phyloP scores from a whole-genome alignment of 1,140 invertebrate species.

The Lethrus apterus region DNA sequence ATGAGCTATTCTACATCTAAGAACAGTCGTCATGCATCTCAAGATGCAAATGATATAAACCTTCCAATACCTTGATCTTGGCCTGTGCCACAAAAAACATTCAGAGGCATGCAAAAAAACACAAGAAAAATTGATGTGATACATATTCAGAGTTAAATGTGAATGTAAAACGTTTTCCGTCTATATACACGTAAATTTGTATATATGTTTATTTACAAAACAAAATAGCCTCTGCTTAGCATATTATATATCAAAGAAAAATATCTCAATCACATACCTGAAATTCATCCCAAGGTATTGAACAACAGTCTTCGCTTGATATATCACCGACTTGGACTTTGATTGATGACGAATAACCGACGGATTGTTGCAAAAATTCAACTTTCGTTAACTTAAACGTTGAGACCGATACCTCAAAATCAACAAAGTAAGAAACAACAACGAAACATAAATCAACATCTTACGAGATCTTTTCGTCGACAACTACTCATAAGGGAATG shows the following conservation, averaged over 20 bases:
- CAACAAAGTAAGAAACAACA: slow-evolving; percentile 6
- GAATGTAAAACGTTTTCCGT: no score
- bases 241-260: not conserved
- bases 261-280: slow-evolving; percentile 55
- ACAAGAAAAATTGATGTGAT: slow-evolving; percentile 34
- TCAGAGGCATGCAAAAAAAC: slow-evolving; percentile 56
- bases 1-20: no score
- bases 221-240: not conserved
- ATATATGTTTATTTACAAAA: slow-evolving; percentile 1
- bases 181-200: no score
- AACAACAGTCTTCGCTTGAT: slow-evolving; percentile 69
- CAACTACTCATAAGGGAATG: slow-evolving; percentile 72
- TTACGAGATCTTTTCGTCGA: slow-evolving; percentile 67
- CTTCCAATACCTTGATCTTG: slow-evolving; percentile 53
- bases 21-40: no score
- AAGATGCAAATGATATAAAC: slow-evolving; percentile 20
- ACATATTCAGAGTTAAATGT: slow-evolving; percentile 9
- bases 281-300: slow-evolving; percentile 90
- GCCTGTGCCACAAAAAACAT: slow-evolving; percentile 56
- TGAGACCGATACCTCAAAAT: slow-evolving; percentile 65
- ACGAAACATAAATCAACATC: slow-evolving; percentile 21
- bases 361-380: slow-evolving; percentile 73
- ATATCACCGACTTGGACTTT: slow-evolving; percentile 72
- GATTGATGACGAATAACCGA: slow-evolving; percentile 62
- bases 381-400: slow-evolving; percentile 76